Evolutionary conservation across 2,797 vertebrate genomes (phyloP), one percentile per base, ranked within the genome.

Genomic region (Fistularia commersonii): DNA sequence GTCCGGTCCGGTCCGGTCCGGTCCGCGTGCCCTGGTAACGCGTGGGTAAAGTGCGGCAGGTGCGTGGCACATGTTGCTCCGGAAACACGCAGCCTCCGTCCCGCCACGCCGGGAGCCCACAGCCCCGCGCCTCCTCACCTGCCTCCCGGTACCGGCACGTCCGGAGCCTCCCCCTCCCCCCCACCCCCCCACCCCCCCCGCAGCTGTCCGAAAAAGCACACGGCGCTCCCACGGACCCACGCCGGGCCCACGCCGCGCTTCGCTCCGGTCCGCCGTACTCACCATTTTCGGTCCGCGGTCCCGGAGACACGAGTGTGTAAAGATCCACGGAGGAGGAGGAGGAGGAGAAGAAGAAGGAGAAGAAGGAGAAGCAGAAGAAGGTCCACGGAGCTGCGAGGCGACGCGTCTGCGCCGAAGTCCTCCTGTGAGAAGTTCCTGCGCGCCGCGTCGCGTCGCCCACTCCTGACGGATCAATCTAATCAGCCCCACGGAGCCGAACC

Each of bases 391-490:
- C 96, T 93, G 94, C 92, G 93, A 95, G 95, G 94, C 95, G 96
- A 95, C 95, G 95, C 95, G 94, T 95, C 96, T 99, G 95, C 94
- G 98, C 98, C 98, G 95, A 97, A 99, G 95, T 98, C 97, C 98
- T 99, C 97, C 95, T 98, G 96, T 92, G 97, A 97, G 93, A 97
- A 98, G 91, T 99, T 98, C 92, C 96, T 93, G 93, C 91, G 94
- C 95, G 97, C 95, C 94, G 94, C 95, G 93, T 91, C 97, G 98
- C 97, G 97, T 96, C 97, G 96, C 98, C 97, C 96, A 98, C 94
- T 98, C 96, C 93, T 97, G 97, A 98, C 95, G 98, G 98, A 94
- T 96, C 95, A 97, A 96, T 99, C 93, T 96, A 98, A 98, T 96
- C 94, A 94, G 92, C 94, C 94, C 23, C n/a, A n/a, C n/a, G n/a